Evolutionary conservation across 2,888 invertebrate genomes (phyloP).

Genomic region (Gastracanthus pulcherrimus): DNA sequence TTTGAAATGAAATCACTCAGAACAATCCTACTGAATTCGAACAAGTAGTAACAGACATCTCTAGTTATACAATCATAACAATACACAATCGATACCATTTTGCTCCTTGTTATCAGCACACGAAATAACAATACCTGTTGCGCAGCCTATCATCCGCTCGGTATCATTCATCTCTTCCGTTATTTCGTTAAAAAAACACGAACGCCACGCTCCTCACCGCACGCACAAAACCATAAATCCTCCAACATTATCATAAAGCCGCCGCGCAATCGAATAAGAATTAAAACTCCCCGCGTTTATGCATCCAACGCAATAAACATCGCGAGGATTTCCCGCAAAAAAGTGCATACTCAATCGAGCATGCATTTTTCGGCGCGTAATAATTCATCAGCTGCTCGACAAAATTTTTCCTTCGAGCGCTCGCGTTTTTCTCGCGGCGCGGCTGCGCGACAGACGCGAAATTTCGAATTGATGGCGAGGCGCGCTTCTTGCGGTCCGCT

Average conservation of each 20-base stretch:
- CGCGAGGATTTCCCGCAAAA: neutral
- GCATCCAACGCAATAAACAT: constrained; percentile 23
- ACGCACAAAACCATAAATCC: neutral
- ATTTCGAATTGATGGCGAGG: constrained; percentile 38
- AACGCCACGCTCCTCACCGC: no score
- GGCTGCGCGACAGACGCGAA: neutral
- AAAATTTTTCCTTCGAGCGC: neutral
- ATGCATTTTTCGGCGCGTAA: neutral
- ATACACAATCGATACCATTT: neutral
- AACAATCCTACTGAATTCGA: no score
- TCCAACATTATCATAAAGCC: neutral
- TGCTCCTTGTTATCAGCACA: no score
- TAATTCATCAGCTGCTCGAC: neutral
- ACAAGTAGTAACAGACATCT: neutral
- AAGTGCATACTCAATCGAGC: constrained; percentile 14
- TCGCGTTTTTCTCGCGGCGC: neutral
- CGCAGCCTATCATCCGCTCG: neutral
- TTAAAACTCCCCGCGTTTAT: neutral
- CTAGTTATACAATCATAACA: neutral
- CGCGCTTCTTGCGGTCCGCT: neutral
- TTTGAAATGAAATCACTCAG: no score
- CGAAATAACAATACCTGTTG: neutral
- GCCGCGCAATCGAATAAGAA: neutral
- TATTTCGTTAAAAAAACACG: neutral
- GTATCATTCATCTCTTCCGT: neutral